Percentiles rank a stretch among this genome's conserved stretches.
Conservation (phyloP, 2,888 invertebrate species). For the Epistrophella euchroma region DNA sequence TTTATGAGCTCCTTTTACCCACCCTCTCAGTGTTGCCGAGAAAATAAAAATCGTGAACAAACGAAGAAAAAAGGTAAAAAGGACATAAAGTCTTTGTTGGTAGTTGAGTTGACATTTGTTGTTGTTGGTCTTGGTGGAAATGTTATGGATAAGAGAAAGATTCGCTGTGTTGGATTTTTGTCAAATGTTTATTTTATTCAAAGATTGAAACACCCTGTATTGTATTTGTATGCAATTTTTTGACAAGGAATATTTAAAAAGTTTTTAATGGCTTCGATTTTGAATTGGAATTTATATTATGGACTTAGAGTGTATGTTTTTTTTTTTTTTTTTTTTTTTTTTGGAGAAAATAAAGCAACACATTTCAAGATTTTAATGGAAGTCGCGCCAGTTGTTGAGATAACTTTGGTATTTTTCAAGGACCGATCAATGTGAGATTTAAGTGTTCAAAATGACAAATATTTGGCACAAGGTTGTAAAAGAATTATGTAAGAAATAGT, state of each 20-base stretch:
- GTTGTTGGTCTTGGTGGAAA: conserved; percentile 42
- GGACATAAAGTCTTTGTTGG: conserved; percentile 34
- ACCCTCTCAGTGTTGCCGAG: conserved; percentile 16
- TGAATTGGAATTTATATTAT: conserved; percentile 57
- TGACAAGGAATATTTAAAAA: conserved; percentile 65
- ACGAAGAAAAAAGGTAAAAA: conserved; percentile 25
- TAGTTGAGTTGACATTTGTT: conserved; percentile 19
- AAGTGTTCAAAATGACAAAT: not conserved
- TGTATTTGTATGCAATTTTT: conserved; percentile 31
- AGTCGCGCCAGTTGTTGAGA: conserved; percentile 50
- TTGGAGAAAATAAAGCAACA: not conserved
- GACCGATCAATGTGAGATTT: conserved; percentile 12
- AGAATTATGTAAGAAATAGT: not conserved
- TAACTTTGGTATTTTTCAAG: conserved; percentile 13
- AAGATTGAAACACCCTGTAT: conserved; percentile 41
- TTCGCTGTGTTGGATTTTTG: conserved; percentile 42
- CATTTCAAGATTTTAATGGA: conserved; percentile 72
- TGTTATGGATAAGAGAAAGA: not conserved
- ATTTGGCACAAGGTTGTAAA: conserved; percentile 19
- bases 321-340: not conserved
- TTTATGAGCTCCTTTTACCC: conserved; percentile 58
- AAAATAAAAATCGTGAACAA: conserved; percentile 10
- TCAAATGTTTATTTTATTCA: conserved; percentile 68
- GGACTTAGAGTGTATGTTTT: not conserved
- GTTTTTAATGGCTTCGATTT: conserved; percentile 70